Base-by-base conservation (phyloP, 2,797 vertebrate genomes). In the Austrolebias charrua region DNA sequence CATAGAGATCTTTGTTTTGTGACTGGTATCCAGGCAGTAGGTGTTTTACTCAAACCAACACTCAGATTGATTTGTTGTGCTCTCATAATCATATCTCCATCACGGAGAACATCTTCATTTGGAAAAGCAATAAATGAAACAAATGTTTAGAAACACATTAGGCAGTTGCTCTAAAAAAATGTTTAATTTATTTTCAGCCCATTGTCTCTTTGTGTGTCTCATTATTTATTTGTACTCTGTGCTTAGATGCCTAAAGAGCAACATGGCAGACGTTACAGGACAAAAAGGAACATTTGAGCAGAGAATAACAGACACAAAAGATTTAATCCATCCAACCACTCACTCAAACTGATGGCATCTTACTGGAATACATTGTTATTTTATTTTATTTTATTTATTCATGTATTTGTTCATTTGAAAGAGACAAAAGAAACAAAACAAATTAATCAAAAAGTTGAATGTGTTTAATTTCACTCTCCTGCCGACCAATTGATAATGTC, bases 211-310 rank as follows among this genome's bases (percentile, higher is more conserved):
- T 29, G 3, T 44, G 9, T 68, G 48, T 43, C 45, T 40, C 58
- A 28, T 50, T 16, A 2, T 62, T 63, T 63, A 54, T 71, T 76
- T 76, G 57, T 53, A 18, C 28, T 71, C 20, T 7, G 33, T 68
- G 61, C 63, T 71, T 69, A 73, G 70, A 69, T 49, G 63, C 19
- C 9, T 40, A 31, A 61, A 65, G 29, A 55, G 60, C 51, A 61
- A 48, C 53, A 47, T 55, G 50, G 50, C 60, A 60, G 55, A 63
- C 65, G 55, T 65, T 4, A 33, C 35, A 57, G 64, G 52, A 78
- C 40, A 75, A 69, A 78, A 75, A 53, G 59, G 24, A 66, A 35
- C 58, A 69, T 81, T 68, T 71, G 55, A 64, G 48, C 60, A 79
- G 63, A 69, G 24, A 24, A 24, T 24, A 24, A 24, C 24, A 3